These are phyloP conservation scores for Thaumetopoea pityocampa DNA, from an alignment of 1,140 invertebrate species.

Conservation along the genomic window DNA sequence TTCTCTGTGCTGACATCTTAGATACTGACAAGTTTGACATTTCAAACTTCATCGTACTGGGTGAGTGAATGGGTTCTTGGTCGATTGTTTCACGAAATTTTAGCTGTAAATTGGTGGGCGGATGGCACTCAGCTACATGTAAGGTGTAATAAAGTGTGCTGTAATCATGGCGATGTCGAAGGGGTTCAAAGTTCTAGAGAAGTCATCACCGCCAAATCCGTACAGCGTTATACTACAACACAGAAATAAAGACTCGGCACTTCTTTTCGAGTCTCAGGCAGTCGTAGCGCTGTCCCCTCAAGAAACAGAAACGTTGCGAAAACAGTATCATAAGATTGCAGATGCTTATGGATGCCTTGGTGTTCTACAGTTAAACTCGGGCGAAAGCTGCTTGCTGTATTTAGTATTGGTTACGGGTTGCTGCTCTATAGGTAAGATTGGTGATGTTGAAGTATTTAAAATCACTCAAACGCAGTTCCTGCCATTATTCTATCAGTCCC, in stretches of 20 bases:
- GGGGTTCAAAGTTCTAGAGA: slow-evolving; percentile 92
- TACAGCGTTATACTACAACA: slow-evolving; percentile 94
- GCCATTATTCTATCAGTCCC: slow-evolving; percentile 87
- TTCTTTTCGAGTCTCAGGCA: slow-evolving; percentile 94
- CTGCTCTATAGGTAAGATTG: slow-evolving; percentile 95
- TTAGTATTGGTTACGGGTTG: slow-evolving; percentile 96
- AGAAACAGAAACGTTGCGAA: slow-evolving; percentile 92
- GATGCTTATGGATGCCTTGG: slow-evolving; percentile 97
- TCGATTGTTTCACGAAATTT: slow-evolving; percentile 20
- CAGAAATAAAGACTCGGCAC: slow-evolving; percentile 88
- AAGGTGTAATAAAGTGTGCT: slow-evolving; percentile 12
- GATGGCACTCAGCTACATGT: slow-evolving; percentile 33
- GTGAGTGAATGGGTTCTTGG: slow-evolving; percentile 7
- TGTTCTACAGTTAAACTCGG: slow-evolving; percentile 90
- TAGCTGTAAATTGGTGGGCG: slow-evolving; percentile 26
- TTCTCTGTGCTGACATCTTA: slow-evolving; percentile 4
- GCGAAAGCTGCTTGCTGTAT: slow-evolving; percentile 89
- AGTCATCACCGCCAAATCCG: slow-evolving; percentile 88
- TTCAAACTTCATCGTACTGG: slow-evolving; percentile 5
- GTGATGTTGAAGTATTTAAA: slow-evolving; percentile 94
- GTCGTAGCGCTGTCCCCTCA: slow-evolving; percentile 87
- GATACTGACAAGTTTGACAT: slow-evolving; percentile 15
- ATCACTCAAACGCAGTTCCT: slow-evolving; percentile 94
- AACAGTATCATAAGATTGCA: slow-evolving; percentile 90
- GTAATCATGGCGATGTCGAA: slow-evolving; percentile 93